A percentile compares a stretch with the other conserved stretches of the same genome.
phyloP scores from a whole-genome alignment of 2,797 vertebrate species.

The Anolis apletophallus region DNA sequence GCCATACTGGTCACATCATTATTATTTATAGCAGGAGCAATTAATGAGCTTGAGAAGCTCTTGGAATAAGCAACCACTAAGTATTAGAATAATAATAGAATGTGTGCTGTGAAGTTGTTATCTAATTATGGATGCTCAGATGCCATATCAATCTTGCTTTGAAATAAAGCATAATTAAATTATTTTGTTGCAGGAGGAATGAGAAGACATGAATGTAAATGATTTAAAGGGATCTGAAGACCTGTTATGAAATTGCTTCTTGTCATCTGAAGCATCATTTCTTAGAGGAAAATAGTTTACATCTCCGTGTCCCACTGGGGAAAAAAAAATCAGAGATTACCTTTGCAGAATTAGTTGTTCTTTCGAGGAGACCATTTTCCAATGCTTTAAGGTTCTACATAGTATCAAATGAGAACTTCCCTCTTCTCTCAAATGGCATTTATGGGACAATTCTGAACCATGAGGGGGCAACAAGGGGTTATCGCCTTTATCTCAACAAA shows the following conservation, averaged over 20 bases:
- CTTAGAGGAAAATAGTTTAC: conserved; percentile 14
- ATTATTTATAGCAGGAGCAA: conserved; percentile 33
- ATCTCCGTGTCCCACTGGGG: background rate
- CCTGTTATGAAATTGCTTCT: conserved; percentile 22
- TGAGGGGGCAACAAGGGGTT: background rate
- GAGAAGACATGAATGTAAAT: conserved; percentile 36
- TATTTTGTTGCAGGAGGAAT: conserved; percentile 50
- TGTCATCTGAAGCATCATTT: conserved; percentile 19
- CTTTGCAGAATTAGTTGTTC: background rate
- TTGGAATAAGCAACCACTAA: conserved; percentile 55
- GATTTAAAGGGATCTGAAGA: conserved; percentile 18
- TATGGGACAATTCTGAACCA: background rate
- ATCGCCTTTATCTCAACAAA: background rate
- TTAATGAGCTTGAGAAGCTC: conserved; percentile 32
- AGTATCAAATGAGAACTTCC: background rate
- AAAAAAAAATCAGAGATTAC: background rate
- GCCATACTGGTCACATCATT: conserved; percentile 35
- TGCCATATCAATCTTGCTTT: conserved; percentile 60
- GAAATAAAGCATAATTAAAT: conserved; percentile 65
- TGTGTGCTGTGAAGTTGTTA: conserved; percentile 36
- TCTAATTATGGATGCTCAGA: conserved; percentile 55
- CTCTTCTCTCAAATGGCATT: background rate
- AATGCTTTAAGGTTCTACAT: background rate
- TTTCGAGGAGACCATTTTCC: conserved; percentile 20
- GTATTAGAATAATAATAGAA: conserved; percentile 56